Percentiles rank a stretch among this genome's conserved stretches.
Conservation (phyloP, 2,888 invertebrate species). For the Yponomeuta evonymella region DNA sequence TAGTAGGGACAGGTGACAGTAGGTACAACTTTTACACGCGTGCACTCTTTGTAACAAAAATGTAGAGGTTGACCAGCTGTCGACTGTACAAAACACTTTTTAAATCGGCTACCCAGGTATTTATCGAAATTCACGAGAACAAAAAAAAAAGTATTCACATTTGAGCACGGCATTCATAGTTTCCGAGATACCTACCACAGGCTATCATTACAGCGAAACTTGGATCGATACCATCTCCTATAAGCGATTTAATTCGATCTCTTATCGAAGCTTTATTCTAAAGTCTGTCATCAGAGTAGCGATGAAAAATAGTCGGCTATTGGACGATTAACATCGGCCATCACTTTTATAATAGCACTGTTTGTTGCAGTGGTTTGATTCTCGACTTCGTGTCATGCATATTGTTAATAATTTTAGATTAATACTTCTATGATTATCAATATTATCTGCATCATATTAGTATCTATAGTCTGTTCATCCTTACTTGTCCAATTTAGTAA, state of each 20-base stretch:
- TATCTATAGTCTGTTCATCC: too few species aligned
- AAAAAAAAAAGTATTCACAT: too few species aligned
- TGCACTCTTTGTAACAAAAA: too few species aligned
- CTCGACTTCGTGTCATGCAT: neutral
- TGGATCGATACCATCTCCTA: slow-evolving; percentile 38
- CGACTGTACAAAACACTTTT: too few species aligned
- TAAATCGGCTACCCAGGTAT: neutral
- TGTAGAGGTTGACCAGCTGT: too few species aligned
- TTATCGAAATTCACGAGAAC: neutral
- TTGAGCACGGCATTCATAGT: neutral
- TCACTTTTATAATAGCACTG: slow-evolving; percentile 1
- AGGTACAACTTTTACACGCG: too few species aligned
- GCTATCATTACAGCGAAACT: slow-evolving; percentile 52
- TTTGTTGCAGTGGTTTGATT: neutral
- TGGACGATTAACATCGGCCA: neutral
- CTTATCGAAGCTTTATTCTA: slow-evolving; percentile 6
- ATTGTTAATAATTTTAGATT: neutral
- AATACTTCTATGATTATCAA: neutral
- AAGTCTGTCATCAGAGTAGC: slow-evolving; percentile 3
- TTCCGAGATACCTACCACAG: neutral
- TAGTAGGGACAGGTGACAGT: neutral
- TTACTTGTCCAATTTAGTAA: too few species aligned
- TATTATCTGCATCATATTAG: neutral
- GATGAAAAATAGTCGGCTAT: slow-evolving; percentile 5
- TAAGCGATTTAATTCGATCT: slow-evolving; percentile 29